phyloP scores from a whole-genome alignment of 2,113 vertebrate genomes.

The Pithys albifrons region DNA sequence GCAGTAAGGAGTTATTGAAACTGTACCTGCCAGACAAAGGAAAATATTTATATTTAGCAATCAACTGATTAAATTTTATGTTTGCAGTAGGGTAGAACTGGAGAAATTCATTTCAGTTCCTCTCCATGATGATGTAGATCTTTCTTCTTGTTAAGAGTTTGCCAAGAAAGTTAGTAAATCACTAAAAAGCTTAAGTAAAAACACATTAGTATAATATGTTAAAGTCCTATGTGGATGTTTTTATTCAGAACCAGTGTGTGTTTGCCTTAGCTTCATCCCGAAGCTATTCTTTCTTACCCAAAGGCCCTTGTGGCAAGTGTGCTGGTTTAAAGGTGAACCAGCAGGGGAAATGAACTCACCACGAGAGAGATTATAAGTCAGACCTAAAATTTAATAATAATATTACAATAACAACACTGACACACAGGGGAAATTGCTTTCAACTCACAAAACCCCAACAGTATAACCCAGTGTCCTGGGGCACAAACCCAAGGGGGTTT shows the following conservation, averaged over 20 bases:
- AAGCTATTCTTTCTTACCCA: neutral
- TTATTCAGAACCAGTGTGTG: neutral
- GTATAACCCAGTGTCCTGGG: too few relatives aligned
- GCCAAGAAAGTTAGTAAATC: neutral
- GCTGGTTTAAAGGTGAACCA: too few relatives aligned
- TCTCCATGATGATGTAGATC: neutral
- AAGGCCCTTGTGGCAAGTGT: neutral
- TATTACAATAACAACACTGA: too few relatives aligned
- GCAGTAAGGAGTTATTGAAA: neutral
- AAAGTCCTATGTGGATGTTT: neutral
- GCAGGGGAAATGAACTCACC: too few relatives aligned
- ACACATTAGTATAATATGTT: neutral
- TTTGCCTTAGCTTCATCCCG: neutral
- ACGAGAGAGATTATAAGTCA: too few relatives aligned
- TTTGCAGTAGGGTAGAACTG: neutral
- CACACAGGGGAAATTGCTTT: too few relatives aligned
- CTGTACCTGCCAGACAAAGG: neutral
- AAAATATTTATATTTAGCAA: neutral
- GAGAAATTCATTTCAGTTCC: neutral
- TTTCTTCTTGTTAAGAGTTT: neutral
- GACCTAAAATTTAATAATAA: too few relatives aligned
- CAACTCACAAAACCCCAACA: too few relatives aligned
- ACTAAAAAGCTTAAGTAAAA: neutral
- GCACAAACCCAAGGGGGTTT: too few relatives aligned
- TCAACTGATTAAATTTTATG: neutral